Evolutionary conservation across 1,140 invertebrate genomes (phyloP).

Genomic region (Anoplolepis gracilipes): DNA sequence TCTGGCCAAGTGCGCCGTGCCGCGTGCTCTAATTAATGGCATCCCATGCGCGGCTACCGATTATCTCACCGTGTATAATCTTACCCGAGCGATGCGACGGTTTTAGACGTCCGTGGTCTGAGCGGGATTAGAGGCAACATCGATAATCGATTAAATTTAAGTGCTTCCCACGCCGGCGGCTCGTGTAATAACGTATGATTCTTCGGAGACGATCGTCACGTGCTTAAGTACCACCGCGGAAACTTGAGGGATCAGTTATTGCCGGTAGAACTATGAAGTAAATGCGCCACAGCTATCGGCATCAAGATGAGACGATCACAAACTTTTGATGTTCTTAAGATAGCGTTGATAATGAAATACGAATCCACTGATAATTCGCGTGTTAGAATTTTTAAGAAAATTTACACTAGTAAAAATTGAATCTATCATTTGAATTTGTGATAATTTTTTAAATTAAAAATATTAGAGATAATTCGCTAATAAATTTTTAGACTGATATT

Average conservation of each 20-base stretch:
- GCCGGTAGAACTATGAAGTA: conserved; percentile 29
- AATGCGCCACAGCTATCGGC: conserved; percentile 33
- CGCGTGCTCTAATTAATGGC: conserved; percentile 70
- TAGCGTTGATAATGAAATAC: conserved; percentile 22
- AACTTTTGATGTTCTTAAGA: conserved; percentile 25
- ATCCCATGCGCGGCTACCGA: conserved; percentile 54
- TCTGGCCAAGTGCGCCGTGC: conserved; percentile 49
- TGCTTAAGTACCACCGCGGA: conserved; percentile 45
- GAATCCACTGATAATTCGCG: not conserved
- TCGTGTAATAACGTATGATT: conserved; percentile 69
- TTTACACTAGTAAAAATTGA: conserved; percentile 4
- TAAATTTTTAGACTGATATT: not conserved
- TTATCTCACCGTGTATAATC: conserved; percentile 69
- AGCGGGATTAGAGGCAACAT: conserved; percentile 71
- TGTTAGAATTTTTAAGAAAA: not conserved
- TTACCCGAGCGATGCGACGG: conserved; percentile 40
- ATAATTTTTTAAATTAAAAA: not conserved
- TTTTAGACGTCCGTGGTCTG: conserved; percentile 45
- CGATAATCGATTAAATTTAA: conserved; percentile 75
- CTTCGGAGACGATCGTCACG: conserved; percentile 56
- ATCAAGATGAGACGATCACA: conserved; percentile 20
- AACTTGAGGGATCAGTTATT: conserved; percentile 56
- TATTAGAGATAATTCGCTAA: conserved; percentile 24
- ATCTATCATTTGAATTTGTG: not conserved
- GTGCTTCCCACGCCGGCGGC: conserved; percentile 55